Conservation (phyloP, 2,113 vertebrate genomes). For the Pelecanus crispus region DNA sequence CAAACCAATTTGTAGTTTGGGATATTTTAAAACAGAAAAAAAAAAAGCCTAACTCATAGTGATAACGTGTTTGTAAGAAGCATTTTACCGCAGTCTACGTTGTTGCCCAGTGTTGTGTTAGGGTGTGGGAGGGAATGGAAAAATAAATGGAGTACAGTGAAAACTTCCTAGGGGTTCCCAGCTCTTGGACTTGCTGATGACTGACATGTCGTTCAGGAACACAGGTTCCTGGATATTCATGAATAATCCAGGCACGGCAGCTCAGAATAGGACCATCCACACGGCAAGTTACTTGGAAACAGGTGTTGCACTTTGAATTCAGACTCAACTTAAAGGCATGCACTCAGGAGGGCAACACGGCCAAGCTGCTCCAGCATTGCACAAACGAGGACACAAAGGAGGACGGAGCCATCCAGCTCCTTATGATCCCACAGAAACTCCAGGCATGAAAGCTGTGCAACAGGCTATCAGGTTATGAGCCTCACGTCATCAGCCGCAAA, state of each 20-base stretch:
- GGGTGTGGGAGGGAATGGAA: neutral
- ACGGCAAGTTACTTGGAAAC: neutral
- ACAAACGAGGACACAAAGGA: neutral
- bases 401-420: neutral
- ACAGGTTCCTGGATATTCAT: neutral
- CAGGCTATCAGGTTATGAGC: neutral
- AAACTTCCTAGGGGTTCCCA: neutral
- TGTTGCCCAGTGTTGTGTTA: neutral
- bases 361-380: neutral
- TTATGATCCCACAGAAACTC: neutral
- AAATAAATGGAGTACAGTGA: neutral
- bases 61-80: neutral
- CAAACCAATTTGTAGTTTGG: neutral
- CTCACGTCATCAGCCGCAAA: neutral
- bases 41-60: neutral
- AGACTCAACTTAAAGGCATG: neutral
- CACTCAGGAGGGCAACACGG: accelerated
- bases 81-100: neutral
- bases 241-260: neutral
- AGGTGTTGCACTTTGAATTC: neutral
- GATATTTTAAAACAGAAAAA: neutral
- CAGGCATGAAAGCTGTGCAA: neutral
- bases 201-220: neutral
- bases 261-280: neutral
- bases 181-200: neutral